Evolutionary conservation across 2,797 vertebrate genomes (phyloP).

Genomic region (Gastrophryne carolinensis): DNA sequence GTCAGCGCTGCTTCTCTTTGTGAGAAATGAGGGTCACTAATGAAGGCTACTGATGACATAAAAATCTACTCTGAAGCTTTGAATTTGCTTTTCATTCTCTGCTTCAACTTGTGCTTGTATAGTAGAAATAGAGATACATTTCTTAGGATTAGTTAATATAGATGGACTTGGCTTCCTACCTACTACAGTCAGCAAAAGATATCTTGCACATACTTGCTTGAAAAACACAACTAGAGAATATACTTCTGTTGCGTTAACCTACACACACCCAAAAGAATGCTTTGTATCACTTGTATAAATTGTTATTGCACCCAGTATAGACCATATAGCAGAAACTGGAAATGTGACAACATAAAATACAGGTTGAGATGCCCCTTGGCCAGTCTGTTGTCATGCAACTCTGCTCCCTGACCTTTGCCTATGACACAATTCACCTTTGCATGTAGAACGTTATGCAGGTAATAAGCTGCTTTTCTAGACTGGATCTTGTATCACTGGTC

Average conservation of each 20-base stretch:
- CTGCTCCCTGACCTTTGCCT: not conserved
- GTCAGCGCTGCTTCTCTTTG: slow-evolving; percentile 26
- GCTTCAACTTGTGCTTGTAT: not conserved
- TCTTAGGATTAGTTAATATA: not conserved
- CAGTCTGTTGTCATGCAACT: not conserved
- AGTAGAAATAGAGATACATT: not conserved
- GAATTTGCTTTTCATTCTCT: slow-evolving; percentile 22
- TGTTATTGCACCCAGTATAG: not conserved
- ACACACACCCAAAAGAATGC: not conserved
- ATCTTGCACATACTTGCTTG: not conserved
- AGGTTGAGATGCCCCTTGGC: not conserved
- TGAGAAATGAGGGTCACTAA: slow-evolving; percentile 10
- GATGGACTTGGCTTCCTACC: not conserved
- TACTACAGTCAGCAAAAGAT: not conserved
- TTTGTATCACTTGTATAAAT: not conserved
- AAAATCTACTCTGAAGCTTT: slow-evolving; percentile 30
- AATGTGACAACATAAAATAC: not conserved
- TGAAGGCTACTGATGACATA: slow-evolving; percentile 28
- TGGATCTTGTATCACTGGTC: not conserved
- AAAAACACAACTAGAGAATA: not conserved
- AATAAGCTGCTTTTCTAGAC: not conserved
- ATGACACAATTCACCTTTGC: not conserved
- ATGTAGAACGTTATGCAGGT: not conserved
- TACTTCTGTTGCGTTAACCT: not conserved
- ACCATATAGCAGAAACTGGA: not conserved